These are phyloP conservation scores for Sesia bembeciformis DNA, from an alignment of 2,888 invertebrate genomes.

Conservation along the genomic window DNA sequence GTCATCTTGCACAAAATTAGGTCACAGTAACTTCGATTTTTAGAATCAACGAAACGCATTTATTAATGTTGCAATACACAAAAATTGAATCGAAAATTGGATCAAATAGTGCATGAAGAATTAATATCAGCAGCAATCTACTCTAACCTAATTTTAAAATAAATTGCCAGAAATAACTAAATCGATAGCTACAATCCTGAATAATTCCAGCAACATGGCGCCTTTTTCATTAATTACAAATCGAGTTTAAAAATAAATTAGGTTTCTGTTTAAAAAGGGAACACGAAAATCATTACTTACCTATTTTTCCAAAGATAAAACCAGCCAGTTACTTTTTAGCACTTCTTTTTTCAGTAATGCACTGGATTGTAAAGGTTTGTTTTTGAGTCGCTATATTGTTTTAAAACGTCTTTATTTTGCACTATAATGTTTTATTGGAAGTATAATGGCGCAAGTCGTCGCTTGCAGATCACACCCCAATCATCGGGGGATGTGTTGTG, in stretches of 20 bases:
- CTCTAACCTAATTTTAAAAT: neutral
- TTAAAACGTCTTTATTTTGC: conserved; percentile 30
- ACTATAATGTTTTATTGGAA: conserved; percentile 43
- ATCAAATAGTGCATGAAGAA: neutral
- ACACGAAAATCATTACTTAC: conserved; percentile 49
- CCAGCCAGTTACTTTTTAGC: neutral
- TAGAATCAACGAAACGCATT: neutral
- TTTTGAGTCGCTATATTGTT: neutral
- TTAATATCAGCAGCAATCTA: neutral
- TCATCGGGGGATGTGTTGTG: conserved; percentile 46
- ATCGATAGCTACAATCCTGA: no score
- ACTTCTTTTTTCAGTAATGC: neutral
- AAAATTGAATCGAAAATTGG: neutral
- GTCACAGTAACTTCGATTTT: conserved; percentile 30
- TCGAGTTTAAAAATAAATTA: no score
- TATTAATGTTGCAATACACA: neutral
- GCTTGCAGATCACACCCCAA: conserved; percentile 60
- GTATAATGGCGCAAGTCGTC: conserved; percentile 46
- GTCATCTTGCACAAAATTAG: conserved; percentile 37
- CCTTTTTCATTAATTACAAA: no score
- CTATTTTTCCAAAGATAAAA: neutral
- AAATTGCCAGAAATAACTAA: neutral
- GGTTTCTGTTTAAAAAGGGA: neutral
- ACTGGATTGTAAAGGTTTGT: neutral
- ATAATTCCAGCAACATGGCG: no score